Conservation (phyloP, 2,888 invertebrate genomes). For the Drosophila robusta region DNA sequence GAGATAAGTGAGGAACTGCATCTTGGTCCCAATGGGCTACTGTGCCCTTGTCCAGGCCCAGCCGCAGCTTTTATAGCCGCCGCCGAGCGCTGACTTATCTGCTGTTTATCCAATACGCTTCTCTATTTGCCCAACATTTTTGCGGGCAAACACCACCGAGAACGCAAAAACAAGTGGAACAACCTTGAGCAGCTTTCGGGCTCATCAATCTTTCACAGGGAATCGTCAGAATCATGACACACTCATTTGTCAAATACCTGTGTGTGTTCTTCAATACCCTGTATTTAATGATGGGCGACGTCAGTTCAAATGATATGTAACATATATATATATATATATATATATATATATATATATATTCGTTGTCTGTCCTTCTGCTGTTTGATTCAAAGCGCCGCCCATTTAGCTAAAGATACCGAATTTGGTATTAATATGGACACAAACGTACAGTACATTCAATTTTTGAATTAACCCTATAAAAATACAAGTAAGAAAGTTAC, state of each 20-base stretch:
- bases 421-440: too few relatives aligned
- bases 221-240: slow-evolving; percentile 3
- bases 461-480: too few relatives aligned
- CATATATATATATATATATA: too few relatives aligned
- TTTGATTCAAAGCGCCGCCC: too few relatives aligned
- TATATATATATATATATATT: too few relatives aligned
- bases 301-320: too few relatives aligned
- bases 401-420: too few relatives aligned
- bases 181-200: slow-evolving; percentile 49
- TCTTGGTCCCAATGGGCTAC: slow-evolving; percentile 41
- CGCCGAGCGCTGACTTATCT: slow-evolving; percentile 49
- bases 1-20: slow-evolving; percentile 39
- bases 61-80: slow-evolving; percentile 52
- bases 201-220: slow-evolving; percentile 65
- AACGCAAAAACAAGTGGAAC: slow-evolving; percentile 52
- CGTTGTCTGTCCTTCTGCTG: too few relatives aligned
- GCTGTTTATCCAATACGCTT: slow-evolving; percentile 41
- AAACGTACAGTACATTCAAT: too few relatives aligned
- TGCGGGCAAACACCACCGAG: slow-evolving; percentile 49
- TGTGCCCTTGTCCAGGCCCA: slow-evolving; percentile 34
- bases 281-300: too few relatives aligned
- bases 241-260: slow-evolving; percentile 22
- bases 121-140: slow-evolving; percentile 58
- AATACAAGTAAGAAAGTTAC: too few relatives aligned
- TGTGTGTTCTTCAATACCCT: neutral